Conservation (phyloP, 2,113 vertebrate species). For the Lampris incognitus region DNA sequence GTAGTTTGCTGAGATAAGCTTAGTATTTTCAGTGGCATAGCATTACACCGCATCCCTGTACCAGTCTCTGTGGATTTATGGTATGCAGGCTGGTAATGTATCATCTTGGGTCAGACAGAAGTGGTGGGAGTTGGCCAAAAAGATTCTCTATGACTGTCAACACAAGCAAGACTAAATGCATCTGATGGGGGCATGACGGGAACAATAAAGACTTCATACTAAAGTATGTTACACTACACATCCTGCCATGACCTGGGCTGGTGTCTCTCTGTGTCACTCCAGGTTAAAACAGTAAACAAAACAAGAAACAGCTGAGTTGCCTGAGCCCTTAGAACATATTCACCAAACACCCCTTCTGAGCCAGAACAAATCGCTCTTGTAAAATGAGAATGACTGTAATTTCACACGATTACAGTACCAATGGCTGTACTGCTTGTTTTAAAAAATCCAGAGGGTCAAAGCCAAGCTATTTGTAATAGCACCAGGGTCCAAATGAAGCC, state of each 20-base stretch:
- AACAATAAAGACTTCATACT: slow-evolving; percentile 42
- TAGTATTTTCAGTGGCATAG: neutral
- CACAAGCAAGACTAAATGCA: slow-evolving; percentile 59
- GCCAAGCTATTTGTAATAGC: slow-evolving; percentile 37
- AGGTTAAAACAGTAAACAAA: slow-evolving; percentile 32
- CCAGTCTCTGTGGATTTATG: slow-evolving; percentile 39
- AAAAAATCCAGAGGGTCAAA: slow-evolving; percentile 26
- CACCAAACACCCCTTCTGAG: neutral
- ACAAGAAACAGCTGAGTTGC: neutral
- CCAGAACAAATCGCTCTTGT: neutral
- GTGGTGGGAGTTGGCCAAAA: slow-evolving; percentile 4
- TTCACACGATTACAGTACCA: neutral
- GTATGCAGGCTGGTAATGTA: slow-evolving; percentile 11
- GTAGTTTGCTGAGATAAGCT: neutral
- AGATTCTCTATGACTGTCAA: slow-evolving; percentile 57
- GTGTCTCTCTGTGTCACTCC: neutral
- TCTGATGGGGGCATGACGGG: slow-evolving; percentile 54
- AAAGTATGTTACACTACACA: slow-evolving; percentile 24
- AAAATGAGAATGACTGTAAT: neutral
- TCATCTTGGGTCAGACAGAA: slow-evolving; percentile 36
- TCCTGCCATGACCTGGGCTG: slow-evolving; percentile 3
- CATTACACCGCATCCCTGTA: slow-evolving; percentile 14
- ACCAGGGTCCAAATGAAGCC: slow-evolving; percentile 17
- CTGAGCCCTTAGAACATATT: neutral
- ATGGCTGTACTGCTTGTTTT: slow-evolving; percentile 27